phyloP scores from a whole-genome alignment of 1,140 invertebrate species.

The Orius insidiosus region DNA sequence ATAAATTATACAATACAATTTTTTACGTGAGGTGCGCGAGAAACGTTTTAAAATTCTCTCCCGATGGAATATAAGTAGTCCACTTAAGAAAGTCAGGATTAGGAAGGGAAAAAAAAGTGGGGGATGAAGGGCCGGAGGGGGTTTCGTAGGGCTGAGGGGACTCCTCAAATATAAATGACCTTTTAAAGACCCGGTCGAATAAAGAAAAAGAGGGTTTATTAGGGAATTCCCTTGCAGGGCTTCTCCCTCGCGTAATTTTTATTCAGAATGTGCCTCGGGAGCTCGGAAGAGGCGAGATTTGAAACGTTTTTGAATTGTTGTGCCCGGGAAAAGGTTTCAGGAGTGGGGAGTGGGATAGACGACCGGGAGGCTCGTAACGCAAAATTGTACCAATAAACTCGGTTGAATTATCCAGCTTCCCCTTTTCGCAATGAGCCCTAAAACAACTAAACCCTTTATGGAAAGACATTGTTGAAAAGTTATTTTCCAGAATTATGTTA shows the following conservation, averaged over 20 bases:
- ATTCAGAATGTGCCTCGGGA: slow-evolving; percentile 9
- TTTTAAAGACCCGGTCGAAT: slow-evolving; percentile 8
- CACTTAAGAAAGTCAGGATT: slow-evolving; percentile 4
- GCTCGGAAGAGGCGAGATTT: slow-evolving; percentile 4
- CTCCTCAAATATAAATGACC: slow-evolving; percentile 12
- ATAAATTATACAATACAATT: too few species aligned
- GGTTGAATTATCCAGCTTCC: slow-evolving; percentile 10
- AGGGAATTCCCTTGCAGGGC: slow-evolving; percentile 11
- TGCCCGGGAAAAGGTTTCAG: neutral
- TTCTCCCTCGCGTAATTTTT: slow-evolving; percentile 10
- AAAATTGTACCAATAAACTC: slow-evolving; percentile 12
- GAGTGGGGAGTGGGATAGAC: neutral
- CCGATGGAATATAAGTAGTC: slow-evolving; percentile 10
- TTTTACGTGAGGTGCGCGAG: slow-evolving; percentile 3
- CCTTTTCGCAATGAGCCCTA: slow-evolving; percentile 9
- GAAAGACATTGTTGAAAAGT: slow-evolving; percentile 12
- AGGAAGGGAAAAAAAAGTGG: neutral
- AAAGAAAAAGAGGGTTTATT: slow-evolving; percentile 10
- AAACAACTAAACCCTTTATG: slow-evolving; percentile 12
- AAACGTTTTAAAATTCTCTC: slow-evolving; percentile 7
- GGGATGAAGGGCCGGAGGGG: neutral
- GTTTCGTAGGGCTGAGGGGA: neutral
- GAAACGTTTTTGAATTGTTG: slow-evolving; percentile 12
- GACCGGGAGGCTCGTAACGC: slow-evolving; percentile 4
- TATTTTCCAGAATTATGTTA: slow-evolving; percentile 11